Evolutionary conservation across 2,113 vertebrate species (phyloP), one percentile per base, ranked within the genome.

Genomic region (Psittacara wagleri): DNA sequence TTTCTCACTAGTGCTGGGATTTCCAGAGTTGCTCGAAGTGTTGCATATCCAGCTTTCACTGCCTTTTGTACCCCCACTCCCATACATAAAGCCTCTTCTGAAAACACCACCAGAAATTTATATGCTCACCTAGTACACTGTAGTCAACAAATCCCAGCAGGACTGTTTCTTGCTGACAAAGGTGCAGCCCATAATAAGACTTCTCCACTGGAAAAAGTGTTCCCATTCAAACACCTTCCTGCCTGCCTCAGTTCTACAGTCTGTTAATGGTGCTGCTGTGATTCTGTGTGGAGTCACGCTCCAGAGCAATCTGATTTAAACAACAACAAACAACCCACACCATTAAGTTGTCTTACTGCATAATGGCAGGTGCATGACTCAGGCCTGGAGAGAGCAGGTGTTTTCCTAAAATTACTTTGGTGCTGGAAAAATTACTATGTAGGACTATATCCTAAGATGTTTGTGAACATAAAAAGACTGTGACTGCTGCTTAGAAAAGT

Each of bases 51-150:
- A 39, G 10, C 12, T 92, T 79, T 79, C 33, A 3, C 5, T 55
- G 43, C 18, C 23, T 31, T 68, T 51, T 33, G 14, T 48, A 39
- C 31, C 17, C 11, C 11, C 2, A 4, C 9, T 94, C 9, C 9
- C 13, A 15, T 17, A 17, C 5, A 6, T 3, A 41, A 4, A 54
- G 15, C 7, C 43, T 88, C 28, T 25, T 77, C 31, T 52, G 72
- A 49, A 92, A 92, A 48, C 0, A 1, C 37, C 20, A 29, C 23
- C 0, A 0, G 0, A 33, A n/a, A 24, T 87, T 62, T 48, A 7
- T 39, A 43, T 59, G 25, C 17, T 91, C 28, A 8, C 22, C 29
- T 28, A 10, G 3, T 20, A 5, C 24, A 16, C 18, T 48, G 5
- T 16, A 41, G 22, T 46, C 31, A 90, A 49, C 25, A 83, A 43